Percentiles rank a stretch among this genome's conserved stretches.
phyloP scores from a whole-genome alignment of 1,140 invertebrate species.

The Trichonephila clavipes region DNA sequence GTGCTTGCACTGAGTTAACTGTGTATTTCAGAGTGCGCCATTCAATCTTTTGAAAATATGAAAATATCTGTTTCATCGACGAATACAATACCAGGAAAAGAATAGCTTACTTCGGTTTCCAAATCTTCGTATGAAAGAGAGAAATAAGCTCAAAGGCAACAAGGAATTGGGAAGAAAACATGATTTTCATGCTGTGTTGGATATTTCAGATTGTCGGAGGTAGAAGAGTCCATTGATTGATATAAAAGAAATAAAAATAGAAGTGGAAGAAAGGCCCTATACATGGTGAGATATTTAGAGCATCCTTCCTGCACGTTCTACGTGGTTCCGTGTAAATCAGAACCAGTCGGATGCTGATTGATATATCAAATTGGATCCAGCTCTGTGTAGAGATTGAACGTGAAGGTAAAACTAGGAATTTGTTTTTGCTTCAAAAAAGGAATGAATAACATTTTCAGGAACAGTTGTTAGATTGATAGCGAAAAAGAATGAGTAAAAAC shows the following conservation, averaged over 20 bases:
- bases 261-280: neutral
- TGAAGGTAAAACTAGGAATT: neutral
- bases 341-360: conserved; percentile 13
- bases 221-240: conserved; percentile 10
- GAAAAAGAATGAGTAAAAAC: neutral
- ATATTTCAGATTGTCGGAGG: conserved; percentile 20
- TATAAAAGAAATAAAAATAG: neutral
- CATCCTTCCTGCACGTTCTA: conserved; percentile 6
- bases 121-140: neutral
- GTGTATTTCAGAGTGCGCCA: neutral
- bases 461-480: neutral
- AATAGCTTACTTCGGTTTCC: neutral
- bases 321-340: conserved; percentile 11
- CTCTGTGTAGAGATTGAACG: neutral
- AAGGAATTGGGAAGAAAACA: neutral
- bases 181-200: conserved; percentile 36
- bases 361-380: conserved; percentile 17
- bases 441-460: conserved; percentile 13
- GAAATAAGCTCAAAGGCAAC: neutral
- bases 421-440: neutral
- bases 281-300: neutral
- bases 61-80: neutral
- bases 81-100: neutral
- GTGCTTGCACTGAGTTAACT: neutral
- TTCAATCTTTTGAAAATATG: neutral